Evolutionary conservation across 2,888 invertebrate genomes (phyloP), one percentile per base, ranked within the genome.

Genomic region (Tachina grossa): DNA sequence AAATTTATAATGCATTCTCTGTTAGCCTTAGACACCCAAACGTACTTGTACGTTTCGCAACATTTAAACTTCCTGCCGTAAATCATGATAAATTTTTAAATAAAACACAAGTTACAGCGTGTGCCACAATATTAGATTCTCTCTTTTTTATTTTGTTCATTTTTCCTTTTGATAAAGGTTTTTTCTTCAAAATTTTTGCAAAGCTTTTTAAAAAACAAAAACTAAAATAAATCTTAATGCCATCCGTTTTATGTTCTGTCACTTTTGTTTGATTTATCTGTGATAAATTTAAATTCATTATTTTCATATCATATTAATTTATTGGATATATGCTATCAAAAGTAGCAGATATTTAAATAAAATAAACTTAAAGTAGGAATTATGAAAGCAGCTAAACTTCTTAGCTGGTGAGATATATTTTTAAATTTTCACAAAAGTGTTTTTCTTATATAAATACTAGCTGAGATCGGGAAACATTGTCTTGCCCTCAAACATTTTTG

Each of bases 41-140:
- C 22, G 9, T 45, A 53, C 16, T 43, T 47, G 10, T 63, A 55
- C 53, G 69, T 22, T 83, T 78, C 59, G 66, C 77, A 74, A 59
- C 77, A 77, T 78, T 79, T 80, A 68, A 76, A 80, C 85, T 83
- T 85, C 85, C 85, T 85, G 79, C 61, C 72, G 85, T 85, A 85
- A 85, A 85, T 85, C 83, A 85, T 83, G 79, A 85, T 79, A 76
- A 83, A 31, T 61, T 68, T 75, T 53, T n/a, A 81, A 22, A 39
- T 45, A 57, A 68, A 68, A 59, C 75, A 68, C 66, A 81, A 51
- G 41, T 61, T 68, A 75, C 68, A 81, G 43, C 75, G 9, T 55
- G n/a, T 47, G 74, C 75, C 61, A 61, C 31, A 81, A 75, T 19
- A 81, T 75, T 68, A 68, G n/a, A 39, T 75, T 68, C 45, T 45